Evolutionary conservation across 2,797 vertebrate species (phyloP), one percentile per base, ranked within the genome.

Genomic region (Neosilurus hyrtlii): DNA sequence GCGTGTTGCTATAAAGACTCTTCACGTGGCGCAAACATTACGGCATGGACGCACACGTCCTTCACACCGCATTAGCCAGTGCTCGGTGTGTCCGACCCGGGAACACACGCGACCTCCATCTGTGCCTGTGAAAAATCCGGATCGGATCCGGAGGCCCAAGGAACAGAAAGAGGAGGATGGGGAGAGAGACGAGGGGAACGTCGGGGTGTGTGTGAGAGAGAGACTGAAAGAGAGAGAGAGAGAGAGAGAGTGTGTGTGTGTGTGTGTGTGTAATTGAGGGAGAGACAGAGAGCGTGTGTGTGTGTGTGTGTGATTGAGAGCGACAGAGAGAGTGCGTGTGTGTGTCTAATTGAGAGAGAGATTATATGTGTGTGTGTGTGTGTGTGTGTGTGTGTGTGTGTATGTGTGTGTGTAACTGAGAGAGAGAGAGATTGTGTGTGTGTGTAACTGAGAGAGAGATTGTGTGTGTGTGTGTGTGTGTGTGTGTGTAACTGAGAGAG

Each of bases 11-110:
- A 77, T 63, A 68, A 80, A 80, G 20, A 51, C 52, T 68, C 65
- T 63, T 57, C 54, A 70, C 65, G 65, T 88, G 90, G 93, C 92
- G 93, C 94, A 94, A 91, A 93, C 94, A 96, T 98, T 96, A 97
- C 95, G 97, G 96, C 97, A 97, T 98, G 97, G 96, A 97, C 96
- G 91, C 93, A 93, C 75, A 24, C 75, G 22, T 49, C 37, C 37
- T 62, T 22, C 93, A 93, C 94, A 90, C 15, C 54, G 94, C 91
- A 95, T 93, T 92, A 57, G 9, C 93, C 93, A 94, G 93, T 93
- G 95, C 95, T 52, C 68, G 96, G 95, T 96, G 95, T 93, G 96
- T 89, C 88, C 95, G 92, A 12, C 24, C 43, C 37, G 43, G 43
- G 24, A 54, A 54, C 24, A 10, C 77, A 94, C 89, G 95, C 95